Evolutionary conservation across 2,888 invertebrate species (phyloP).

Genomic region (Drosophila neonasuta): DNA sequence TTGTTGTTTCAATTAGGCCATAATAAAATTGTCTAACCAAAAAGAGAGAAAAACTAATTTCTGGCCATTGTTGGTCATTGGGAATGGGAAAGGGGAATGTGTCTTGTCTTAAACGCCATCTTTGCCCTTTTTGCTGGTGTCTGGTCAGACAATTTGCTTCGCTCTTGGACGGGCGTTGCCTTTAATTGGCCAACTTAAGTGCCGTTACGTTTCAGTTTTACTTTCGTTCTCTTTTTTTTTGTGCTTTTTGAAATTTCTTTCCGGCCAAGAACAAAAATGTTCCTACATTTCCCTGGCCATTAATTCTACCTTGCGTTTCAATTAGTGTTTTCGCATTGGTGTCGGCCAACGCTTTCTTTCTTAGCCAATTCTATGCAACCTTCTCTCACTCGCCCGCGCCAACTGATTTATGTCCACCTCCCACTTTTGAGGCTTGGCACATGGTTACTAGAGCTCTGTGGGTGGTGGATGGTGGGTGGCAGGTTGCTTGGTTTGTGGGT

Average conservation of each 20-base stretch:
- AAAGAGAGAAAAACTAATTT: slow-evolving; percentile 61
- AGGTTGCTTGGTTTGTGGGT: slow-evolving; percentile 10
- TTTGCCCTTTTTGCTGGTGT: slow-evolving; percentile 1
- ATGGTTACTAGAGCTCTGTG: slow-evolving; percentile 31
- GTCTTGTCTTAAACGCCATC: slow-evolving; percentile 5
- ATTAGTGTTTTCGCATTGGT: slow-evolving; percentile 58
- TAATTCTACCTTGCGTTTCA: slow-evolving; percentile 74
- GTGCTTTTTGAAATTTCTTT: slow-evolving; percentile 34
- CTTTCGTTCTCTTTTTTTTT: slow-evolving; percentile 51
- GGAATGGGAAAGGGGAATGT: background rate
- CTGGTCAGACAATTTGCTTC: slow-evolving; percentile 32
- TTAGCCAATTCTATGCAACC: slow-evolving; percentile 10
- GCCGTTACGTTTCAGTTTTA: slow-evolving; percentile 70
- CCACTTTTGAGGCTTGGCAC: slow-evolving; percentile 46
- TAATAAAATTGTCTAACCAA: slow-evolving; percentile 72
- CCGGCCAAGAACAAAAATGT: slow-evolving; percentile 19
- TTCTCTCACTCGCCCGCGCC: slow-evolving; percentile 3
- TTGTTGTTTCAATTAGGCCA: slow-evolving; percentile 74
- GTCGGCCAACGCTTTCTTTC: slow-evolving; percentile 9
- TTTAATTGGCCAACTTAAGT: slow-evolving; percentile 78
- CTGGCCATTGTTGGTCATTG: background rate
- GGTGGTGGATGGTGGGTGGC: background rate
- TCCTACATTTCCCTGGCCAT: slow-evolving; percentile 66
- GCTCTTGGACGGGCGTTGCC: slow-evolving; percentile 41
- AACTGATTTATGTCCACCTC: slow-evolving; percentile 68